phyloP scores from a whole-genome alignment of 2,797 vertebrate genomes.

The Lithobates pipiens region DNA sequence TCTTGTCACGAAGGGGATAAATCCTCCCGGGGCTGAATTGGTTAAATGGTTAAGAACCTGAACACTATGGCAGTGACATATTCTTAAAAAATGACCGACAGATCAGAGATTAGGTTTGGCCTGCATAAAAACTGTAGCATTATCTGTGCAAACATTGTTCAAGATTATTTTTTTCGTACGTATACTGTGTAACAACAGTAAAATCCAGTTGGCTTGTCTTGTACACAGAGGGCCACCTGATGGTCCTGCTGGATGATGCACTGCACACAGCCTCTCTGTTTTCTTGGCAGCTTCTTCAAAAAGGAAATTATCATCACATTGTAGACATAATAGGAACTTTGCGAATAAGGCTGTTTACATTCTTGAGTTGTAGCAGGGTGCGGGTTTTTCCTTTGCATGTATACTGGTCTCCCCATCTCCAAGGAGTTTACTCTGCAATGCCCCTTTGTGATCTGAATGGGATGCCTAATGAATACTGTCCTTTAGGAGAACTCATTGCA shows the following conservation, averaged over 20 bases:
- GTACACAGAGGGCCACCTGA: neutral
- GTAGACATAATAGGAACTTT: constrained; percentile 79
- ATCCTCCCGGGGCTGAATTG: too few species aligned
- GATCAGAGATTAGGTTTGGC: neutral
- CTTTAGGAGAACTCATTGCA: constrained; percentile 37
- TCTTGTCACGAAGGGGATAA: too few species aligned
- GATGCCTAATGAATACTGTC: constrained; percentile 28
- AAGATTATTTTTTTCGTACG: neutral
- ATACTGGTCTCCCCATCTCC: constrained; percentile 25
- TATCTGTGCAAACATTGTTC: neutral
- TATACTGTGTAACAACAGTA: neutral
- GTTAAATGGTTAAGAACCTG: too few species aligned
- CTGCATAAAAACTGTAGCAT: neutral
- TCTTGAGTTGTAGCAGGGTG: constrained; percentile 66
- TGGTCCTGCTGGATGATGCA: neutral
- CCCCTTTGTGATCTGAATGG: constrained; percentile 30
- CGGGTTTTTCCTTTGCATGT: constrained; percentile 2
- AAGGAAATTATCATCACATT: constrained; percentile 72
- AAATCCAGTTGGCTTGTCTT: neutral
- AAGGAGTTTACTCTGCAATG: constrained; percentile 26
- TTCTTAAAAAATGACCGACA: too few species aligned
- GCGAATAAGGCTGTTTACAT: constrained; percentile 79
- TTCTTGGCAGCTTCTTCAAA: constrained; percentile 67
- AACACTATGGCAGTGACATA: too few species aligned
- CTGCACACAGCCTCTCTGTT: constrained; percentile 37